Evolutionary conservation across 2,888 invertebrate species (phyloP), one percentile per base, ranked within the genome.

Genomic region (Xanthorhoe spadicearia): DNA sequence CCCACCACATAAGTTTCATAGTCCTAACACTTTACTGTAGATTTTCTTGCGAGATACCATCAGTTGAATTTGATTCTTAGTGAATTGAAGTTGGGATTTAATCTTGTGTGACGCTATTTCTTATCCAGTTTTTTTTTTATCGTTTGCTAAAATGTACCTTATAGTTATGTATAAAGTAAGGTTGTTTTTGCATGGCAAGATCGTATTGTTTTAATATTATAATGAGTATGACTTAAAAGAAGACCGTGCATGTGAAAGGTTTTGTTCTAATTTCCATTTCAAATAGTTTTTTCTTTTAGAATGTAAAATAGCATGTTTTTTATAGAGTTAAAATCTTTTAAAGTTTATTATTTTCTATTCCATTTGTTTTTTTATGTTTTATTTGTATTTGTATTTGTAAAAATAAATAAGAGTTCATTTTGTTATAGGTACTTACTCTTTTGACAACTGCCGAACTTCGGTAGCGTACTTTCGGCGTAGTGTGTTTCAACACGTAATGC

Each of bases 131-230:
- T 66, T 61, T 7, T 32, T 32, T 32, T 32, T 52, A 17, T 48
- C 5, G 15, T 48, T 17, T 13, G 13, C 7, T 17, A 15, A 48
- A 48, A 8, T 28, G 0, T 9, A 19, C 28, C 15, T 17, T 48
- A 13, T 43, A 28, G 64, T 17, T 46, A 35, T 1, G 17, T 8
- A 8, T 57, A 38, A 64, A 73, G 7, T 74, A 76, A 60, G 69
- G 23, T 69, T 73, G 46, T 65, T 74, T 75, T 79, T 17, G 59
- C 28, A 23, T 71, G 50, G 55, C 23, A 8, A 32, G 9, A 28
- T 17, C 32, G 67, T 70, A 71, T 78, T 80, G 74, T 83, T 84
- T 85, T 80, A 81, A 84, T 87, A 88, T 83, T 84, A 81, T 84
- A 86, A 84, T 85, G 82, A 83, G 80, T 78, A 77, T 80, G 78